Conservation (phyloP, 1,140 invertebrate genomes). For the Metopolophium dirhodum region DNA sequence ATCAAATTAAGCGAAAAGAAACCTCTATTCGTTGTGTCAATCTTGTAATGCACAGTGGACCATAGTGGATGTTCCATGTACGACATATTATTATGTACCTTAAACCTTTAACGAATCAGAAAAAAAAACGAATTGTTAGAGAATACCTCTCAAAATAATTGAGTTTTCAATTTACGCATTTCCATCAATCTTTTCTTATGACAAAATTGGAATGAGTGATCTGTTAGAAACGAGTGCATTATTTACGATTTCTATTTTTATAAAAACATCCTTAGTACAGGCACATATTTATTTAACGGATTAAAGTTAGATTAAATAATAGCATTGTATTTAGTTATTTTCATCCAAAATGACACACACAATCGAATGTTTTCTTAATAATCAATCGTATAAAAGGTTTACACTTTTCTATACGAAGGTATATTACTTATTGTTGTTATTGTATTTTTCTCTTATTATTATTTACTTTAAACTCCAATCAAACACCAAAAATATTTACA, state of each 20-base stretch:
- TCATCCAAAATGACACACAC: neutral
- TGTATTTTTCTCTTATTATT: neutral
- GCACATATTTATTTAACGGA: neutral
- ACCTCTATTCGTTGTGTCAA: slow-evolving; percentile 27
- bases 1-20: slow-evolving; percentile 35
- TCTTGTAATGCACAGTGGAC: slow-evolving; percentile 18
- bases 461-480: neutral
- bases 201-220: slow-evolving; percentile 7
- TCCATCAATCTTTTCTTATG: neutral
- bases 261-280: neutral
- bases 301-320: slow-evolving; percentile 1
- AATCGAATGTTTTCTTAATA: neutral
- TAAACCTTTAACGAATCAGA: slow-evolving; percentile 32
- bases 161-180: slow-evolving; percentile 36
- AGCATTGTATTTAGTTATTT: slow-evolving; percentile 1
- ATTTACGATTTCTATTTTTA: neutral
- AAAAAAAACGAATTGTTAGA: slow-evolving; percentile 20
- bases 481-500: neutral
- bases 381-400: neutral
- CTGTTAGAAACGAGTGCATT: neutral
- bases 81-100: neutral
- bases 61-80: neutral
- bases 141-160: slow-evolving; percentile 46
- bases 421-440: neutral
- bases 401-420: neutral